Conservation (phyloP, 2,113 vertebrate species). For the Spermophilus dauricus region DNA sequence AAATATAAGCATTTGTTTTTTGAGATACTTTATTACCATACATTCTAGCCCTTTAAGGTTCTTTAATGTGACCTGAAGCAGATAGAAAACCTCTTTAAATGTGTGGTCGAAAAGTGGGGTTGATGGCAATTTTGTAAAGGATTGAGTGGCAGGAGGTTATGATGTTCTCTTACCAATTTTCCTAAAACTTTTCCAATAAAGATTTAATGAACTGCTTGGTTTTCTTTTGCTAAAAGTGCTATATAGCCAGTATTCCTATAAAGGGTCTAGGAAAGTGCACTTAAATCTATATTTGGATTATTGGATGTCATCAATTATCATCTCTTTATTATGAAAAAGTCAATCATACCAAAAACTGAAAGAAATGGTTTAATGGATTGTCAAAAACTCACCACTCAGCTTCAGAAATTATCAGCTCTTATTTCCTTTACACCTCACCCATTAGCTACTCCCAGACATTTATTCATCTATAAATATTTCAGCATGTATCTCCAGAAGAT, state of each 20-base stretch:
- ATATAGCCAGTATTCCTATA: background rate
- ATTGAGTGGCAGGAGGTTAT: background rate
- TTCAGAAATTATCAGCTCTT: background rate
- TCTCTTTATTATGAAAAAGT: background rate
- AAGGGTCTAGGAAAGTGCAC: background rate
- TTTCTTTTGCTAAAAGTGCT: background rate
- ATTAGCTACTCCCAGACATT: background rate
- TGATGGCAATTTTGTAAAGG: background rate
- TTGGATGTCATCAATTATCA: background rate
- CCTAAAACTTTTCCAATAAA: background rate
- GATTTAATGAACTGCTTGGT: background rate
- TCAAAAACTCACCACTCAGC: background rate
- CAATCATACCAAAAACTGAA: background rate
- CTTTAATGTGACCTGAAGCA: background rate
- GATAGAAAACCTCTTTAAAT: background rate
- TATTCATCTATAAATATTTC: background rate
- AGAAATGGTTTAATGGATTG: background rate
- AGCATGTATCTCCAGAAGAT: background rate
- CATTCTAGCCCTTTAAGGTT: background rate
- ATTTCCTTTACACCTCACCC: background rate
- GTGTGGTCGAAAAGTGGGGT: background rate
- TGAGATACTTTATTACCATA: background rate
- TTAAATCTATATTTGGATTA: background rate
- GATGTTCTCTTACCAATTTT: background rate
- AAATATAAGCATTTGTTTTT: background rate